These are phyloP conservation scores for Hippocampus comes DNA, from an alignment of 2,113 vertebrate species.

Conservation along the genomic window DNA sequence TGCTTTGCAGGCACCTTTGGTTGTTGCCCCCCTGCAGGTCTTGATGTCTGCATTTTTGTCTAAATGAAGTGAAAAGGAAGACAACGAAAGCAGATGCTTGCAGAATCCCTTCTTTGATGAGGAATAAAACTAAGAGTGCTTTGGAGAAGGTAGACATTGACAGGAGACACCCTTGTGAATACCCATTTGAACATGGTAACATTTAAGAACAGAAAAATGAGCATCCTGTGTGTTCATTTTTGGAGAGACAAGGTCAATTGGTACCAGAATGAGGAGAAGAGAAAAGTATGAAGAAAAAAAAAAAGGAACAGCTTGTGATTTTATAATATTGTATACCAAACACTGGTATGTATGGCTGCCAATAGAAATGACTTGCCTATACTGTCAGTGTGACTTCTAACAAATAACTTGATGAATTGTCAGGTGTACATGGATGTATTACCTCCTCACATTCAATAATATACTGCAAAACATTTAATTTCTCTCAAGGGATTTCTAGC, in stretches of 20 bases:
- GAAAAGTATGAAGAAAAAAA: neutral
- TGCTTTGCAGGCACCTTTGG: neutral
- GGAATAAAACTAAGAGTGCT: neutral
- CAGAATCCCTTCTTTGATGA: neutral
- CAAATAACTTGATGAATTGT: too few species aligned
- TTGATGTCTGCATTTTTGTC: neutral
- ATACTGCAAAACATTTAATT: too few species aligned
- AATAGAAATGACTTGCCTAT: neutral
- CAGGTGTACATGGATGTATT: too few species aligned
- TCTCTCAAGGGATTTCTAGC: too few species aligned
- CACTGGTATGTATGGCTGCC: neutral
- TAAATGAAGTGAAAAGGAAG: neutral
- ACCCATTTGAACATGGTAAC: neutral
- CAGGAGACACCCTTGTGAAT: neutral
- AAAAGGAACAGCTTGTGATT: neutral
- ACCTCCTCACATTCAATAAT: too few species aligned
- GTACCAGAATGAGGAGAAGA: neutral
- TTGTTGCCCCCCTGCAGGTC: neutral
- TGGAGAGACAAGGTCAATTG: neutral
- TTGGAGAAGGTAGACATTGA: constrained; percentile 27
- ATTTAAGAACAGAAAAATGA: neutral
- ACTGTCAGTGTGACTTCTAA: too few species aligned
- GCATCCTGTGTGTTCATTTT: neutral
- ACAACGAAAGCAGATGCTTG: neutral
- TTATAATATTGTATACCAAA: neutral